phyloP scores from a whole-genome alignment of 2,113 vertebrate genomes.

The Ctenodactylus gundi region DNA sequence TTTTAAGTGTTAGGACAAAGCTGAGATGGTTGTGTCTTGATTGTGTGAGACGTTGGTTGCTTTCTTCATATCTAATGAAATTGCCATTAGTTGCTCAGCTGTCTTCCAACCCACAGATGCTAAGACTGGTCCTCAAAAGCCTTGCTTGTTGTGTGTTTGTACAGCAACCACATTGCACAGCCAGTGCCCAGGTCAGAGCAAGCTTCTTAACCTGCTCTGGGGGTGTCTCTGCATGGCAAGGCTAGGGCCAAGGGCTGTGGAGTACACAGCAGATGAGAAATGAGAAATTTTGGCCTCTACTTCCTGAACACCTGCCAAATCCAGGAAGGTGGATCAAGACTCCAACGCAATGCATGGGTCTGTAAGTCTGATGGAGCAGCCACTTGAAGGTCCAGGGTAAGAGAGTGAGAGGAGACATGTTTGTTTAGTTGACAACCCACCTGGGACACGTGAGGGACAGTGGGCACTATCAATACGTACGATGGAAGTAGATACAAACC shows the following conservation, averaged over 20 bases:
- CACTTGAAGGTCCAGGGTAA: not conserved
- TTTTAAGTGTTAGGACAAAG: not conserved
- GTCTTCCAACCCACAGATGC: not conserved
- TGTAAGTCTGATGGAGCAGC: not conserved
- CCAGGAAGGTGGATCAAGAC: not conserved
- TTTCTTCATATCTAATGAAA: not conserved
- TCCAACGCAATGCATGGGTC: not conserved
- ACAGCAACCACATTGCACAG: not conserved
- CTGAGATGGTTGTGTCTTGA: no score
- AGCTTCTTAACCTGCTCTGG: not conserved
- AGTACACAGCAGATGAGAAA: not conserved
- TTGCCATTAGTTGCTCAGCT: not conserved
- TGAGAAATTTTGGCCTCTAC: not conserved
- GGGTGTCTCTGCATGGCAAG: not conserved
- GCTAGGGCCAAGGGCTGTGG: not conserved
- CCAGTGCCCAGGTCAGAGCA: not conserved
- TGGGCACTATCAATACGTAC: not conserved
- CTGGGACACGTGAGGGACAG: not conserved
- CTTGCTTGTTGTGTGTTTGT: not conserved
- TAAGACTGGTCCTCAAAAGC: not conserved
- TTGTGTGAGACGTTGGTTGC: not conserved
- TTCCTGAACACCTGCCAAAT: not conserved
- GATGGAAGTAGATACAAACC: not conserved
- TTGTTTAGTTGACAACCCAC: not conserved
- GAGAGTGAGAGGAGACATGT: not conserved